Conservation (phyloP, 2,888 invertebrate species). For the Tetramorium bicarinatum region DNA sequence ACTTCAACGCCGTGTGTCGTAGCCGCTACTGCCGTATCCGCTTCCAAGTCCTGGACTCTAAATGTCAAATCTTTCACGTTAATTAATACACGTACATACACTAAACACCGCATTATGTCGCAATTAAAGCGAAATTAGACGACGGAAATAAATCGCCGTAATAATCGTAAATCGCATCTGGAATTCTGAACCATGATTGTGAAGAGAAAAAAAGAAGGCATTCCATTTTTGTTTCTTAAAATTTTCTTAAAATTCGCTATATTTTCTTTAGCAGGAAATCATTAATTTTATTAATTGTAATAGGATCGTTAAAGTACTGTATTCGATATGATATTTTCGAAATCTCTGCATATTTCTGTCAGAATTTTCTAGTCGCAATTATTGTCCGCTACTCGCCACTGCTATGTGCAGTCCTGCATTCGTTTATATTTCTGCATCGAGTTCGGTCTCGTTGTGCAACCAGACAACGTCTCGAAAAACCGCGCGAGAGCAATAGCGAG, state of each 20-base stretch:
- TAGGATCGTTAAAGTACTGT: not conserved
- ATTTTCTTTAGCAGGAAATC: not conserved
- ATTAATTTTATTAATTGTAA: not conserved
- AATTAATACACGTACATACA: conserved; percentile 27
- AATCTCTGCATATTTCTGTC: not conserved
- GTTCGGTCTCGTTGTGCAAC: conserved; percentile 36
- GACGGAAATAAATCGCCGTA: not conserved
- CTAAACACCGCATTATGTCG: conserved; percentile 6
- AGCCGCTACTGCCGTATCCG: conserved; percentile 63
- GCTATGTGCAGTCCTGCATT: conserved; percentile 9
- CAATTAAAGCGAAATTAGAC: conserved; percentile 14
- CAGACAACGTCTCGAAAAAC: conserved; percentile 15
- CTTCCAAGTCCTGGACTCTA: conserved; percentile 71
- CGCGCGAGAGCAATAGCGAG: not conserved
- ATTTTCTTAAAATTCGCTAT: not conserved
- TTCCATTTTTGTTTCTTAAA: not conserved
- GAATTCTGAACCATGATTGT: too few species aligned
- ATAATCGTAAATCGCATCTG: not conserved
- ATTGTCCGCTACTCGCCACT: not conserved
- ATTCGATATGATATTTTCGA: not conserved
- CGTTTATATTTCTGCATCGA: conserved; percentile 46
- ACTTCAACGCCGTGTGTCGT: conserved; percentile 71
- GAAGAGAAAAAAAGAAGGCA: not conserved
- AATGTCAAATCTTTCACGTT: conserved; percentile 55
- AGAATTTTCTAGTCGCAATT: not conserved